Base-by-base conservation (phyloP, 2,888 invertebrate species). In the Phengaris alcon region DNA sequence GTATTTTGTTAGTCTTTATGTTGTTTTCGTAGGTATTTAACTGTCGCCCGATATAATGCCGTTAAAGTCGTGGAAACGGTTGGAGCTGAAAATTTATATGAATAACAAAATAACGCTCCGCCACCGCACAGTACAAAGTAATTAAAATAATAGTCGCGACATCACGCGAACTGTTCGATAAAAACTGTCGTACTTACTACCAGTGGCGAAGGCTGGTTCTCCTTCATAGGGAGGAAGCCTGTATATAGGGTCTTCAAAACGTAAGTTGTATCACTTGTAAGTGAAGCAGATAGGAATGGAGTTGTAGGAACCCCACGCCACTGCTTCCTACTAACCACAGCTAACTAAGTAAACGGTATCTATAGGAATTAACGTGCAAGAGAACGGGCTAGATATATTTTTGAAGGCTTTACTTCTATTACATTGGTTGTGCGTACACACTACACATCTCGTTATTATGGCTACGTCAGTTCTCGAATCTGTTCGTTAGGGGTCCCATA, bases 131-230 rank as follows among this genome's bases (percentile, higher is more conserved):
- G 87, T 86, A 86, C 64, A 88, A 90, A 88, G 88, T 91, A 91
- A 91, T 92, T 91, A 91, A 91, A 91, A 90, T 90, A 90, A 91
- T 90, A 90, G 89, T 87, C 82, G 82, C 84, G 84, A 84, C 84
- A 86, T 87, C 92, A 92, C 91, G 91, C 91, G 81, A 91, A 85
- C 85, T 85, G 84, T 86, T 85, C 82, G 84, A 81, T 82, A 81
- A 84, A 83, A 85, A 64, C 57, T 59, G 35, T 10, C 64, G 64
- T 44, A 44, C 35, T 35, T 6, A n/a, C n/a, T 55, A 22, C 22
- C 22, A 22, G 22, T 22, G 22, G 22, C 22, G 22, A 22, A 22
- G 22, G 22, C 22, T 22, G 22, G 22, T 22, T 22, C 22, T 22
- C 22, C 22, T 22, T 22, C 22, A 0, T 0, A 22, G 22, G 22